These are phyloP conservation scores for Enteromius trimaculatus DNA, from an alignment of 2,797 vertebrate genomes.

Conservation along the genomic window DNA sequence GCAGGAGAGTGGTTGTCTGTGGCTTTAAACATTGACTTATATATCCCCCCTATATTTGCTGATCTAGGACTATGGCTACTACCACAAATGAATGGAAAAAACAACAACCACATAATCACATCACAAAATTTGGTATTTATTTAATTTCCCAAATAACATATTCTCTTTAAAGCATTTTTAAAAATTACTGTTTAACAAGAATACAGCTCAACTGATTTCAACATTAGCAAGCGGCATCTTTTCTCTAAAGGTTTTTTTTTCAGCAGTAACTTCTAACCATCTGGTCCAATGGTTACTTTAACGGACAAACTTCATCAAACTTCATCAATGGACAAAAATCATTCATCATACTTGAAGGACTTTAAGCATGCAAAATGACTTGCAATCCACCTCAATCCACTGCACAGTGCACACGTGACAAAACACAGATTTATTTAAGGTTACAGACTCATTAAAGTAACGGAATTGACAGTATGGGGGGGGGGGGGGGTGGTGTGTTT, in stretches of 20 bases:
- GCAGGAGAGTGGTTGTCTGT: constrained; percentile 26
- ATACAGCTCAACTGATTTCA: neutral
- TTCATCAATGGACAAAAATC: too few species aligned
- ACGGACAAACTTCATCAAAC: neutral
- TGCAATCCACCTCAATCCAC: neutral
- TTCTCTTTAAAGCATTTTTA: neutral
- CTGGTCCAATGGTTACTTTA: neutral
- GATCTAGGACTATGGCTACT: neutral
- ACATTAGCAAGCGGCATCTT: neutral
- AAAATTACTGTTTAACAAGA: neutral
- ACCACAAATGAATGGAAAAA: neutral
- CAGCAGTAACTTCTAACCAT: neutral
- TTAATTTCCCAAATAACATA: neutral
- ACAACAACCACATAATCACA: neutral
- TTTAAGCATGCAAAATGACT: neutral
- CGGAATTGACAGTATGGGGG: neutral
- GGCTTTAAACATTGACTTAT: neutral
- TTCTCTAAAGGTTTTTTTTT: neutral
- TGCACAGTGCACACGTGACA: neutral
- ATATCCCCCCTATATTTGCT: neutral
- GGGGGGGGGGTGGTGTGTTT: neutral
- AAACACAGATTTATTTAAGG: constrained; percentile 10
- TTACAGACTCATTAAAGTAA: neutral
- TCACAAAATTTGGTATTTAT: neutral
- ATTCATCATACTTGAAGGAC: neutral